Evolutionary conservation across 2,113 vertebrate genomes (phyloP).

Genomic region (Dromas ardeola): DNA sequence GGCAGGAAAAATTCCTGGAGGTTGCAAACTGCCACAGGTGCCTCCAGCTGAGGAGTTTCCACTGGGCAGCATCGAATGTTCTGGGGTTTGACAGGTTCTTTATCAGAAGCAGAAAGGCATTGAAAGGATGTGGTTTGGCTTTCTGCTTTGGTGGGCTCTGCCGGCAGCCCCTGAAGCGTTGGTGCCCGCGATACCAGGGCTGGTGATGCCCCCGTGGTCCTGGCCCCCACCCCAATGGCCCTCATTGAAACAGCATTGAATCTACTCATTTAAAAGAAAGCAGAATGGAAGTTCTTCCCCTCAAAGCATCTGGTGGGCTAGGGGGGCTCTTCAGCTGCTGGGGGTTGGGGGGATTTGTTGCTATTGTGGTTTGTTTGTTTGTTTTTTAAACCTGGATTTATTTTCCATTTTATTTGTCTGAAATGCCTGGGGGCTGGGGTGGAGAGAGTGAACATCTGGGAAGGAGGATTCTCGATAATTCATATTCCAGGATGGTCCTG

Average conservation of each 20-base stretch:
- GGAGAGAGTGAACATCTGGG: not conserved
- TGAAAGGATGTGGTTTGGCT: rapidly evolving
- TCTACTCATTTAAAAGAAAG: not conserved
- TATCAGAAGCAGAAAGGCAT: not conserved
- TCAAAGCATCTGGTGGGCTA: not conserved
- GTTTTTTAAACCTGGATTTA: not conserved
- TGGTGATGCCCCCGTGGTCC: rapidly evolving
- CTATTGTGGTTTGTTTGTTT: rapidly evolving
- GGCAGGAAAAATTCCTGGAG: not conserved
- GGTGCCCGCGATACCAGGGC: rapidly evolving
- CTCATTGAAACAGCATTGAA: not conserved
- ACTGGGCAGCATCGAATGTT: not conserved
- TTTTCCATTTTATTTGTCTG: not conserved
- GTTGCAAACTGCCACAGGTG: not conserved
- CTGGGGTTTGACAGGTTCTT: not conserved
- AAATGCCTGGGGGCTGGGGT: not conserved
- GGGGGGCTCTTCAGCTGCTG: not conserved
- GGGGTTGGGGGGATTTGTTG: not conserved
- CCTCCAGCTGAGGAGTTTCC: not conserved
- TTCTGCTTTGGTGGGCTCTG: not conserved
- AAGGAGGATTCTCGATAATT: not conserved
- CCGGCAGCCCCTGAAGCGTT: not conserved
- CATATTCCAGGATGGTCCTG: not conserved
- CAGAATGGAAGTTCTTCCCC: not conserved
- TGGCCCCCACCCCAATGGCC: too few relatives aligned